These are phyloP conservation scores for Spinus olivaceus DNA, from an alignment of 2,797 vertebrate species.

Conservation along the genomic window DNA sequence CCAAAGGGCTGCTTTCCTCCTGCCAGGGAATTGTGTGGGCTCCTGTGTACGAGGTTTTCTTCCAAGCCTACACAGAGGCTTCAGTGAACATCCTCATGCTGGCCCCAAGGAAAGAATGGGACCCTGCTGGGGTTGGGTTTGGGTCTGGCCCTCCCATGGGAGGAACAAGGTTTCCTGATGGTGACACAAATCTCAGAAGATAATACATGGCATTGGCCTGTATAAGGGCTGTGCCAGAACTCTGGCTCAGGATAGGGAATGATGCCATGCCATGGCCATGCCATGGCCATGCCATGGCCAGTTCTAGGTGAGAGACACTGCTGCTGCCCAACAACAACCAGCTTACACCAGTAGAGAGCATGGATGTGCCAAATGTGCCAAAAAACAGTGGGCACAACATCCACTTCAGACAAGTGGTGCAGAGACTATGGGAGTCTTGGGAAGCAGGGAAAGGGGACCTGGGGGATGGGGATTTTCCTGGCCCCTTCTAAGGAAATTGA, in stretches of 20 bases:
- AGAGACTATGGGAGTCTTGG: background rate
- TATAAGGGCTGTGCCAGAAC: background rate
- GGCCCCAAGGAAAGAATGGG: background rate
- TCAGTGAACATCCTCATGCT: fast-evolving
- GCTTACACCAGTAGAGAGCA: fast-evolving
- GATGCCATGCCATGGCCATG: background rate
- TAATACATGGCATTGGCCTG: fast-evolving
- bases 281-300: background rate
- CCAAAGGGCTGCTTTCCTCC: background rate
- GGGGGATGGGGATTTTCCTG: background rate
- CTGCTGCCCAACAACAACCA: background rate
- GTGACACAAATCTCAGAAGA: background rate
- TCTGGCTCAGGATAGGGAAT: fast-evolving
- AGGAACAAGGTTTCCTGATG: background rate
- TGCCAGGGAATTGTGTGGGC: background rate
- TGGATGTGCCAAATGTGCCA: fast-evolving
- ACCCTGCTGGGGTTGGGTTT: background rate
- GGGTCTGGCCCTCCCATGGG: background rate
- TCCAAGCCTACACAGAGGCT: background rate
- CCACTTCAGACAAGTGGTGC: background rate
- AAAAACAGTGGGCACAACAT: fast-evolving
- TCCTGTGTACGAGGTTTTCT: background rate
- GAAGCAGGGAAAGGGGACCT: background rate
- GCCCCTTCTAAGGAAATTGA: background rate
- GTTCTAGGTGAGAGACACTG: background rate